Percentiles rank a stretch among this genome's conserved stretches.
Evolutionary conservation across 2,797 vertebrate genomes (phyloP).

Genomic region (Notamacropus eugenii): DNA sequence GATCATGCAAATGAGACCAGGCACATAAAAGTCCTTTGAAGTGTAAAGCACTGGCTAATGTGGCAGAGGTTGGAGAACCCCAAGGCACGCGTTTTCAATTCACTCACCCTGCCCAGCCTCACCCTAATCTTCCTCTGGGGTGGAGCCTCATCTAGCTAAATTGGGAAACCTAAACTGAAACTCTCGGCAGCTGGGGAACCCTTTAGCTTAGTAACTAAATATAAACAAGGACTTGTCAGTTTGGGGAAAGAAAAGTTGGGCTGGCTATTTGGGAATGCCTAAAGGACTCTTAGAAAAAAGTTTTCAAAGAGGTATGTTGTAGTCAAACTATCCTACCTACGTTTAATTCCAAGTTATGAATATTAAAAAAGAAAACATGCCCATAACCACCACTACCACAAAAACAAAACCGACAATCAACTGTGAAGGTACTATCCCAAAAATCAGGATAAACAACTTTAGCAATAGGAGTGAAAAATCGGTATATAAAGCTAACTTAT

Average conservation of each 20-base stretch:
- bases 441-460: neutral
- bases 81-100: neutral
- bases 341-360: neutral
- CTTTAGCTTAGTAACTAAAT: neutral
- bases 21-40: neutral
- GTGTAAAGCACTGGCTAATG: neutral
- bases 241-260: neutral
- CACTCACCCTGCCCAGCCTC: neutral
- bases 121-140: neutral
- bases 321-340: neutral
- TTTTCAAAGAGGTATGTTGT: neutral
- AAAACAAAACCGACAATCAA: neutral
- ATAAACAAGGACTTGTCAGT: neutral
- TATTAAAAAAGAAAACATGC: neutral
- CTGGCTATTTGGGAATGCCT: neutral
- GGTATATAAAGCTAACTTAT: neutral
- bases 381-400: neutral
- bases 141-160: too few species aligned
- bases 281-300: neutral
- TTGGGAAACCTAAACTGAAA: neutral
- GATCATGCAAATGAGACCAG: neutral
- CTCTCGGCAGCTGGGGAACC: slow-evolving; percentile 33
- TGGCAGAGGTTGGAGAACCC: neutral
- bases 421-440: neutral
- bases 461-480: neutral